A percentile compares a stretch with the other conserved stretches of the same genome.
These are phyloP conservation scores for Martes martes DNA, from an alignment of 2,113 vertebrate genomes.

Conservation along the genomic window DNA sequence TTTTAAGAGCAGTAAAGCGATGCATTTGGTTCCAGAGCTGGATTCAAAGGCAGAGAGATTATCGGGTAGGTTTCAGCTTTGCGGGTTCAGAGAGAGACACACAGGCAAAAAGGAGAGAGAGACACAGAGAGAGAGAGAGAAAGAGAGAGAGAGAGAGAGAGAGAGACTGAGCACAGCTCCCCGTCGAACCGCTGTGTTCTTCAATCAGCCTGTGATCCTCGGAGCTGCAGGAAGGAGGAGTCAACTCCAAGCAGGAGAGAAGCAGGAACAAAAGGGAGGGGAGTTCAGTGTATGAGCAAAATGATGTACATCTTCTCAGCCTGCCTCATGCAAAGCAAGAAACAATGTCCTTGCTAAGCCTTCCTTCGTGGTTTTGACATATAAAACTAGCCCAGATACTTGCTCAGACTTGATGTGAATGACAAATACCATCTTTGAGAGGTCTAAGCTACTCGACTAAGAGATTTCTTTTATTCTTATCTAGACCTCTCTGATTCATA, in stretches of 20 bases:
- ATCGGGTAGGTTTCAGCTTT: constrained; percentile 45
- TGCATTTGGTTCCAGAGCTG: constrained; percentile 51
- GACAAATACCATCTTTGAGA: not conserved
- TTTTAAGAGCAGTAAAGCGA: constrained; percentile 50
- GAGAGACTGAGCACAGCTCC: not conserved
- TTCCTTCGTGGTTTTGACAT: constrained; percentile 59
- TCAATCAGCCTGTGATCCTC: constrained; percentile 67
- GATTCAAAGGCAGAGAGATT: constrained; percentile 51
- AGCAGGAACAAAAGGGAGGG: constrained; percentile 53
- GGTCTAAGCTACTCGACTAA: not conserved
- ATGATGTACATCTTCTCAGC: constrained; percentile 35
- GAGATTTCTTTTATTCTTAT: not conserved
- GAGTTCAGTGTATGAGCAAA: constrained; percentile 19
- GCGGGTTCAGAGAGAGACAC: constrained; percentile 12
- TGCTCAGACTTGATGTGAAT: not conserved
- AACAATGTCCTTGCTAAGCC: constrained; percentile 60
- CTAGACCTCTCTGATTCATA: not conserved
- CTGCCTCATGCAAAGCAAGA: constrained; percentile 40
- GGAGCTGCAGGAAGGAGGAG: constrained; percentile 84
- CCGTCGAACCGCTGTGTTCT: constrained; percentile 42
- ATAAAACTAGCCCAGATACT: constrained; percentile 40
- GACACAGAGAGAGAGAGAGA: too few relatives aligned
- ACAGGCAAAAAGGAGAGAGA: not conserved
- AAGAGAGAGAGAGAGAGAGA: not conserved
- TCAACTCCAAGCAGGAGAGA: constrained; percentile 72